phyloP scores from a whole-genome alignment of 2,113 vertebrate genomes.

The Uria aalge region DNA sequence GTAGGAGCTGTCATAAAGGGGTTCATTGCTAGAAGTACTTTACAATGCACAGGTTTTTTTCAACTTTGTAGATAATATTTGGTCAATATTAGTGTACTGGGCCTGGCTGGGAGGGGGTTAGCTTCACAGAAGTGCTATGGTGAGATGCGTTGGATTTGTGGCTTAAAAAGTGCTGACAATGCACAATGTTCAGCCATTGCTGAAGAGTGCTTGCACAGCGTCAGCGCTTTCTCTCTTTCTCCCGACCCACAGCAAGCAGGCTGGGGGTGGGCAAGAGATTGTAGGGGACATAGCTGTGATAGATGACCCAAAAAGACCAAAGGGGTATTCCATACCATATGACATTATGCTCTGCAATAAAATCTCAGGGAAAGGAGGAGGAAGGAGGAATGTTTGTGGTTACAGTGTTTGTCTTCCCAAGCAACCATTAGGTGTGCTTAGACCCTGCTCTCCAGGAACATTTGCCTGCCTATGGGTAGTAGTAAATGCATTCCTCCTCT shows the following conservation, averaged over 20 bases:
- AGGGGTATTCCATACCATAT: background rate
- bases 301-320: background rate
- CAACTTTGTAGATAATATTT: background rate
- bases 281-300: background rate
- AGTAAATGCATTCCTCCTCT: background rate
- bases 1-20: background rate
- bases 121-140: background rate
- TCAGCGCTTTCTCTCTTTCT: rapidly evolving
- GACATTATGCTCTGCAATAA: background rate
- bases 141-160: background rate
- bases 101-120: background rate
- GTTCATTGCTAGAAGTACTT: background rate
- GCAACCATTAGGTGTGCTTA: background rate
- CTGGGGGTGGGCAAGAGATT: background rate
- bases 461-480: background rate
- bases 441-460: background rate
- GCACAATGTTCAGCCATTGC: background rate
- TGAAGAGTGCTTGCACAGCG: background rate
- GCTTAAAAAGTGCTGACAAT: background rate
- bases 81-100: background rate
- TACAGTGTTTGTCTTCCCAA: background rate
- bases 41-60: background rate
- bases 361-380: background rate
- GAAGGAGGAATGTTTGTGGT: background rate
- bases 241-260: rapidly evolving